A percentile compares a stretch with the other conserved stretches of the same genome.
These are phyloP conservation scores for Plutella xylostella DNA, from an alignment of 2,888 invertebrate genomes.

Conservation along the genomic window DNA sequence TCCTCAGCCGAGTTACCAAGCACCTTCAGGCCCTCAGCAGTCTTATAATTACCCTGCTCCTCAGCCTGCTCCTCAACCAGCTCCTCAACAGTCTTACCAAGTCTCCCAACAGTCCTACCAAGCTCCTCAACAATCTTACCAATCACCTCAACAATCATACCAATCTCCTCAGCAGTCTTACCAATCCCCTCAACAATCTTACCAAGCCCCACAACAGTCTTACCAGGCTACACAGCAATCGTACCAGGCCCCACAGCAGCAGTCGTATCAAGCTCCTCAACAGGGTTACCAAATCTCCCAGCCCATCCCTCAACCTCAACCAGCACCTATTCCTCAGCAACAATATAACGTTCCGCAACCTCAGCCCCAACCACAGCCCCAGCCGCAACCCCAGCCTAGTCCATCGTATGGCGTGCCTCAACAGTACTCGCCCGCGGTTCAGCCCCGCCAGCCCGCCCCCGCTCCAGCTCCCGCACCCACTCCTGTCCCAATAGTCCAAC, in stretches of 20 bases:
- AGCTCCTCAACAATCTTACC: conserved; percentile 14
- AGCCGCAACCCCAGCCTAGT: neutral
- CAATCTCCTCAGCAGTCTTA: neutral
- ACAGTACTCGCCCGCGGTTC: no score
- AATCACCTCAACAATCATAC: conserved; percentile 11
- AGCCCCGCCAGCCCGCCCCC: no score
- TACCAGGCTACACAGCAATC: conserved; percentile 1
- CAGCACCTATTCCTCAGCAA: neutral
- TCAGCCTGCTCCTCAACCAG: conserved; percentile 4
- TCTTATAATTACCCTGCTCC: conserved; percentile 1
- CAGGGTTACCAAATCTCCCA: conserved; percentile 10
- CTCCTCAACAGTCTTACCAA: conserved; percentile 6
- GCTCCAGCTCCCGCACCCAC: neutral
- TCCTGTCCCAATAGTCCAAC: conserved; percentile 8
- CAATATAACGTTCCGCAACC: neutral
- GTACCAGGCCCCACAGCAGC: neutral
- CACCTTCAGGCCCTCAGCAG: neutral
- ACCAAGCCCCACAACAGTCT: neutral
- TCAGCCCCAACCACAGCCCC: neutral
- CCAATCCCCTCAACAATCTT: neutral
- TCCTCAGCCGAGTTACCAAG: conserved; percentile 9
- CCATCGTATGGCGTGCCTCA: neutral
- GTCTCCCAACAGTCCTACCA: neutral
- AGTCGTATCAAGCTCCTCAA: neutral
- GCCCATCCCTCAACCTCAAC: conserved; percentile 12